Conservation (phyloP, 2,888 invertebrate species). For the Coleophora flavipennella region DNA sequence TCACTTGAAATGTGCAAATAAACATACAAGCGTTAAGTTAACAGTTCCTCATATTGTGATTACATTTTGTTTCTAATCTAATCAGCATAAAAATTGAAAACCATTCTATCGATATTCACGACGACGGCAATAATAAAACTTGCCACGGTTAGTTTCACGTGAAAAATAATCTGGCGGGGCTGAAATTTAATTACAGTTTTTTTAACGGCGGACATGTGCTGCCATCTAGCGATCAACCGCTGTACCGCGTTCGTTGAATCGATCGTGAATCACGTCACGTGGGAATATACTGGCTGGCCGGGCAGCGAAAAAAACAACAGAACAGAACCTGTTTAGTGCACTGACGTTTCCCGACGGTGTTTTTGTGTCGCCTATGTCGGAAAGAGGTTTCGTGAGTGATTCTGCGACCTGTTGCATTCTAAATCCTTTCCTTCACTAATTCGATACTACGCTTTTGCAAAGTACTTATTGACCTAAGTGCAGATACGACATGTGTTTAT, state of each 20-base stretch:
- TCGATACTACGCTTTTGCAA: too few species aligned
- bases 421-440: too few species aligned
- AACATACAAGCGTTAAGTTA: constrained; percentile 3
- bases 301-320: constrained; percentile 20
- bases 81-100: constrained; percentile 47
- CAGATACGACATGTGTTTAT: neutral
- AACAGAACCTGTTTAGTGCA: constrained; percentile 56
- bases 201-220: constrained; percentile 10
- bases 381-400: neutral
- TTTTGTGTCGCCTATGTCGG: constrained; percentile 39
- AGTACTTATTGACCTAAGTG: neutral
- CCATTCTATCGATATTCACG: constrained; percentile 32
- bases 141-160: constrained; percentile 43
- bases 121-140: constrained; percentile 35
- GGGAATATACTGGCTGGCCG: constrained; percentile 1
- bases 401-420: neutral
- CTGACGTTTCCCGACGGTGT: constrained; percentile 53
- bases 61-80: constrained; percentile 20
- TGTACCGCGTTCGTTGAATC: constrained; percentile 29
- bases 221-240: constrained; percentile 37
- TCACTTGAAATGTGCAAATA: constrained; percentile 1
- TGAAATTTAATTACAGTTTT: constrained; percentile 27
- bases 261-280: constrained; percentile 60
- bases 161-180: constrained; percentile 19
- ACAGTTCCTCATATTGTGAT: constrained; percentile 3